Conservation (phyloP, 2,113 vertebrate genomes). For the Garra rufa region DNA sequence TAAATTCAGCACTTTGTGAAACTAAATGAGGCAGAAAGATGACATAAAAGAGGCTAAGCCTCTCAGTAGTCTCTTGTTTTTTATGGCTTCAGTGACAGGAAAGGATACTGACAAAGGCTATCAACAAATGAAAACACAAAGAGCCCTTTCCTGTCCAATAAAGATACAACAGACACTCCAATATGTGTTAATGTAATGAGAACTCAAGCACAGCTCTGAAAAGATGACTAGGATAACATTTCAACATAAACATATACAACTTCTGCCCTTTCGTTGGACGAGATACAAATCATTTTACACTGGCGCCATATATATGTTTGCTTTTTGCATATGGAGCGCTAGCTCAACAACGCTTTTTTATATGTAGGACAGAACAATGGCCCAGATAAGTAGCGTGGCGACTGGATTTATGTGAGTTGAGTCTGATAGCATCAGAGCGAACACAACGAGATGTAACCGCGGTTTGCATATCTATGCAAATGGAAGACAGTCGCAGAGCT, state of each 20-base stretch:
- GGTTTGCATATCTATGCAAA: conserved; percentile 81
- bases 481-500: conserved; percentile 45
- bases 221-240: not conserved
- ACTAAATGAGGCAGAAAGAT: conserved; percentile 46
- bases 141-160: conserved; percentile 13
- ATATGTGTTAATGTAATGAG: not conserved
- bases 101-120: conserved; percentile 37
- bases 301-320: not conserved
- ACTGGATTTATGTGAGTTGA: conserved; percentile 39
- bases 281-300: not conserved
- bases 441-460: conserved; percentile 59
- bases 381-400: conserved; percentile 40
- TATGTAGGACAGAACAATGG: conserved; percentile 44
- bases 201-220: conserved; percentile 18
- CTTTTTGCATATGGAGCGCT: conserved; percentile 48
- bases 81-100: conserved; percentile 38
- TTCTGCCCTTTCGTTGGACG: not conserved
- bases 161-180: not conserved
- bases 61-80: conserved; percentile 37
- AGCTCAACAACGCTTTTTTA: not conserved
- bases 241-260: not conserved
- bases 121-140: conserved; percentile 38
- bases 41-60: conserved; percentile 50
- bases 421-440: conserved; percentile 56
- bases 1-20: conserved; percentile 49